These are phyloP conservation scores for Vimba vimba DNA, from an alignment of 2,113 vertebrate genomes.

Conservation along the genomic window DNA sequence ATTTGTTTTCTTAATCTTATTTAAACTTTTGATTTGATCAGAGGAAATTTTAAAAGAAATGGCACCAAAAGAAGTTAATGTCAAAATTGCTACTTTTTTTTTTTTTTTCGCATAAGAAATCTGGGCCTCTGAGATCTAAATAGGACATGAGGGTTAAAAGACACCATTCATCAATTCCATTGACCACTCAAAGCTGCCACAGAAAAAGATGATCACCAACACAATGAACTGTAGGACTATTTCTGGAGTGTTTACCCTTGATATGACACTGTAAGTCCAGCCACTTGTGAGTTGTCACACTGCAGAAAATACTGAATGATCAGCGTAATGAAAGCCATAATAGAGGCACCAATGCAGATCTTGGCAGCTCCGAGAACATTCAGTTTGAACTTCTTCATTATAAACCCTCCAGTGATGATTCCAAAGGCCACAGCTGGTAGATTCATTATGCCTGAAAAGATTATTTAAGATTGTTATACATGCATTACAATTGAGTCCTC, in stretches of 20 bases:
- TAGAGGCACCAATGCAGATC: conserved; percentile 71
- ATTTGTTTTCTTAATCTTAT: background rate
- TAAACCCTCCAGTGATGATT: conserved; percentile 87
- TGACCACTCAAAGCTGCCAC: background rate
- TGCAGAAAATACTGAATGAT: conserved; percentile 78
- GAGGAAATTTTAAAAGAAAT: background rate
- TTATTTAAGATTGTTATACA: no score
- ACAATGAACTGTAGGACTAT: background rate
- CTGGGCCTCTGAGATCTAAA: no score
- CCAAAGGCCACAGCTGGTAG: conserved; percentile 92
- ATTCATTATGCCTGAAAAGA: conserved; percentile 83
- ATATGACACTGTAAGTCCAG: conserved; percentile 86
- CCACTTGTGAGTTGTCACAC: conserved; percentile 86
- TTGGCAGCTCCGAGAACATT: conserved; percentile 82
- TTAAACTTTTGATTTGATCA: background rate
- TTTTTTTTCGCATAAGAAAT: no score
- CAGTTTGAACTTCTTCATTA: conserved; percentile 88
- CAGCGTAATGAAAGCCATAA: conserved; percentile 79
- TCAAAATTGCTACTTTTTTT: no score
- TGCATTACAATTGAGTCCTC: no score
- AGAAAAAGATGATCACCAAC: background rate
- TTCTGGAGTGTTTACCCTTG: conserved; percentile 78
- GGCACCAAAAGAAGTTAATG: no score
- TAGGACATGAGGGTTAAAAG: background rate
- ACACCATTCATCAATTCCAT: background rate